Base-by-base conservation (phyloP, 2,888 invertebrate species). In the Eulithis prunata region DNA sequence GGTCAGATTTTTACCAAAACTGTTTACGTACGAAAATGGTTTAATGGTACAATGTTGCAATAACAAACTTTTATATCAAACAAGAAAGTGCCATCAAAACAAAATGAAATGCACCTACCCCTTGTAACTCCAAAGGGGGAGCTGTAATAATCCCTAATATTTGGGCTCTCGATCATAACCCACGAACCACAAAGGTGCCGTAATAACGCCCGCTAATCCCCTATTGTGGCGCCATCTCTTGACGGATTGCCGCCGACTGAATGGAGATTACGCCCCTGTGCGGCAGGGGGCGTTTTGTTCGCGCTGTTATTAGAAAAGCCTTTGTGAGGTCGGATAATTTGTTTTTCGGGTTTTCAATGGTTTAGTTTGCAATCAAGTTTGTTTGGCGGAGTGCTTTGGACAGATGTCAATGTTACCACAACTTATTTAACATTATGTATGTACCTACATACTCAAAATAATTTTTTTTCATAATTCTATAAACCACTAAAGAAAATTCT, bases 211-310 rank as follows among this genome's bases (percentile, higher is more conserved):
- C 82, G 86, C 88, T 92, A 90, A 92, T 91, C 90, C 91, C 80
- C 83, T 70, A 92, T 92, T 92, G 92, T 92, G 79, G 88, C 89
- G 90, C 87, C 92, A 92, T 89, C 92, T 92, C 83, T 90, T 91
- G 91, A 90, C 91, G 83, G 90, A 91, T 91, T 90, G 89, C 86
- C 83, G 76, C 71, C 84, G 79, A 84, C 80, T 81, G 84, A 91
- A 90, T 89, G 75, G 90, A 89, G 90, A 87, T 90, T 89, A 87
- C 84, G 72, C 69, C 66, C 69, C 66, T 69, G 66, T 75, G 77
- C 82, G 81, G 81, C 73, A 83, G 71, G 87, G 88, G 87, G 85
- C 82, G 87, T 88, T 90, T 91, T 91, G 91, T 91, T 83, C 82
- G 78, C 60, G 69, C 69, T 75, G 75, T 83, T 89, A 88, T 90